Conservation (phyloP, 2,797 vertebrate species). For the Myoxocephalus aenaeus region DNA sequence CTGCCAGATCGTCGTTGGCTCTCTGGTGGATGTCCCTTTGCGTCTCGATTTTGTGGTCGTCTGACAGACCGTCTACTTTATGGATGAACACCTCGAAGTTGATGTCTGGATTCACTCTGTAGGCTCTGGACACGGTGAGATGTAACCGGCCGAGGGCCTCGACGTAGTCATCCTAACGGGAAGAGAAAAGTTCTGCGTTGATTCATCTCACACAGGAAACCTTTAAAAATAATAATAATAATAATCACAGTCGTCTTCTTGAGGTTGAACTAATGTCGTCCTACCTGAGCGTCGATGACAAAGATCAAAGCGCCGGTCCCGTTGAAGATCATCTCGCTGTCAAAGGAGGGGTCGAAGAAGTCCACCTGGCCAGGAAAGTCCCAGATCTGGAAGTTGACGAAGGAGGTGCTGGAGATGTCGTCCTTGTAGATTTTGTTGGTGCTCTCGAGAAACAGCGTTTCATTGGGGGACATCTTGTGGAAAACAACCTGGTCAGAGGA, state of each 20-base stretch:
- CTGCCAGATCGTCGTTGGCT: conserved; percentile 95
- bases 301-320: conserved; percentile 97
- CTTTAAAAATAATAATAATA: background rate
- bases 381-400: conserved; percentile 99
- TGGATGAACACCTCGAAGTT: conserved; percentile 99
- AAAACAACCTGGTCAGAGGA: conserved; percentile 90
- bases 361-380: conserved; percentile 99
- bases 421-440: conserved; percentile 99
- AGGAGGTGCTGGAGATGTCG: conserved; percentile 96
- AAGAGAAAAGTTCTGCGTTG: background rate
- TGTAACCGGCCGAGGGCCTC: conserved; percentile 94
- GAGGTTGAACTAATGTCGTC: background rate
- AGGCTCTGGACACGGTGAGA: conserved; percentile 95
- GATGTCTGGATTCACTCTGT: conserved; percentile 97
- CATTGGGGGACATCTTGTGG: conserved; percentile 99
- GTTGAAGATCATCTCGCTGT: conserved; percentile 98
- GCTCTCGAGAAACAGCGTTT: conserved; percentile 96
- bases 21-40: conserved; percentile 98
- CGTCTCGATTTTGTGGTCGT: conserved; percentile 98
- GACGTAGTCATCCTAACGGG: conserved; percentile 94
- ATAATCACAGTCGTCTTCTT: background rate
- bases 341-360: conserved; percentile 97
- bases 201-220: conserved; percentile 8
- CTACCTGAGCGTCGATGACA: conserved; percentile 96
- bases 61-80: conserved; percentile 97